These are phyloP conservation scores for Axis porcinus DNA, from an alignment of 2,113 vertebrate genomes.

Conservation along the genomic window DNA sequence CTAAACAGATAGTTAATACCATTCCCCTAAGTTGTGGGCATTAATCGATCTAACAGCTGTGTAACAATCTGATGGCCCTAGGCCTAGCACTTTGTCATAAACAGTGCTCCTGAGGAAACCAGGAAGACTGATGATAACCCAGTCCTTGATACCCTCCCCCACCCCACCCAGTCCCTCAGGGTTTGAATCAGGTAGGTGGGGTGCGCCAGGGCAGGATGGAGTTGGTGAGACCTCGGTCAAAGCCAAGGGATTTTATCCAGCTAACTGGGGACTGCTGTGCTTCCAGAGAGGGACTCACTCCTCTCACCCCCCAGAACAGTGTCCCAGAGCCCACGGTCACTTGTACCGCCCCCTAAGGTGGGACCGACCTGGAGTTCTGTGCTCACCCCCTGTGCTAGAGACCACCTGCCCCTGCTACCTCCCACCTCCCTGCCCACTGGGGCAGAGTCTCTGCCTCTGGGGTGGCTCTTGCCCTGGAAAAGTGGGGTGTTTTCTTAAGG, in stretches of 20 bases:
- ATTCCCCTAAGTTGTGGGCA: neutral
- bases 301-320: neutral
- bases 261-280: neutral
- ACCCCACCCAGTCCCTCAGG: neutral
- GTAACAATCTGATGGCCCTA: neutral
- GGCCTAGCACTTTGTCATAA: neutral
- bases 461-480: neutral
- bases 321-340: neutral
- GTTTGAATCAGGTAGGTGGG: neutral
- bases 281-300: neutral
- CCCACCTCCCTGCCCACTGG: fast-evolving
- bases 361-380: neutral
- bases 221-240: neutral
- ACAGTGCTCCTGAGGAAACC: neutral
- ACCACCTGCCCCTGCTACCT: fast-evolving
- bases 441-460: neutral
- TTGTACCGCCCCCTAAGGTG: neutral
- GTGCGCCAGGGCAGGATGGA: neutral
- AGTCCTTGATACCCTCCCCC: no score
- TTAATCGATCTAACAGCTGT: neutral
- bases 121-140: neutral
- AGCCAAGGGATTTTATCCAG: neutral
- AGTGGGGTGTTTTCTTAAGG: neutral
- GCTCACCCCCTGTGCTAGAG: neutral
- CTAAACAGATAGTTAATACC: neutral